Evolutionary conservation across 1,140 invertebrate genomes (phyloP), one percentile per base, ranked within the genome.

Genomic region (Fopius arisanus): DNA sequence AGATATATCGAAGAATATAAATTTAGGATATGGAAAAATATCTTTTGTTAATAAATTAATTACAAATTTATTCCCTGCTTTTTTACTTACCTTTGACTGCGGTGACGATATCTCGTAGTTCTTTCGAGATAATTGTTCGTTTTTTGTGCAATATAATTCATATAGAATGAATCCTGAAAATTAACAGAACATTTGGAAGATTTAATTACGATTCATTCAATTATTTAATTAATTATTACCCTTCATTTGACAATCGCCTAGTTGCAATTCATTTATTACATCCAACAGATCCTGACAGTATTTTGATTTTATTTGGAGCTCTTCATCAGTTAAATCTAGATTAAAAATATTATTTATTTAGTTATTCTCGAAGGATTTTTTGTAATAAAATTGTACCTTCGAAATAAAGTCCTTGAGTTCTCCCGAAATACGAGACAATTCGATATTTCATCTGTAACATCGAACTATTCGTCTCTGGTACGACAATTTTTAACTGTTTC

Each of bases 171-270:
- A 73, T 28, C 84, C 84, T 86, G 14, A 26, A 70, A 33, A 77
- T 67, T 70, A 71, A 70, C 74, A 72, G 23, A 16, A 43, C 66
- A 26, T n/a, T n/a, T n/a, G n/a, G n/a, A n/a, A n/a, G n/a, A n/a
- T n/a, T n/a, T n/a, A 19, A 68, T 59, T 14, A 51, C 59, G 54
- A 77, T 23, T 33, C 31, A 37, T 67, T 73, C 12, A 66, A 72
- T 54, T 43, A 78, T 75, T 78, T 43, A 37, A 40, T 68, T 41
- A 63, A 16, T 40, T 54, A 68, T 71, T 78, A 87, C 85, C 86
- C 78, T 79, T 86, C 72, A 82, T 84, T 62, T 81, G 84, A 67
- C 81, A 85, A 54, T 83, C 77, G 21, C 86, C 86, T 66, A 78
- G 81, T 33, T 73, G 74, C 12, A 87, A 70, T 75, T 21, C 29